These are phyloP conservation scores for Uropetala carovei DNA, from an alignment of 2,888 invertebrate genomes.

Conservation along the genomic window DNA sequence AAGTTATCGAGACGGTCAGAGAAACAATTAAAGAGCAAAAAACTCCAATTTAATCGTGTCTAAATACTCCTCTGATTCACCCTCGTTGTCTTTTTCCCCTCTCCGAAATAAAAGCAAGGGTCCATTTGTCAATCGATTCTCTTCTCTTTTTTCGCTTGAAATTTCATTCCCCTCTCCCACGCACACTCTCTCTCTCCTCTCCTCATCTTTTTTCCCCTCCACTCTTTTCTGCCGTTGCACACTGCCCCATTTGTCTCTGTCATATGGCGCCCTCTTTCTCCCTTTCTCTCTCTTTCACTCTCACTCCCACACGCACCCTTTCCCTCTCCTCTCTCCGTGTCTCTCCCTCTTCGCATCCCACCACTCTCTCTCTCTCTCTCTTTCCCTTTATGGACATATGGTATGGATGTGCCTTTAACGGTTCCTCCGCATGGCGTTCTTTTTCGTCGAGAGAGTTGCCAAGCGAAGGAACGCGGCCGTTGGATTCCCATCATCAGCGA, in stretches of 20 bases:
- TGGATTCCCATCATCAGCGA: constrained; percentile 6
- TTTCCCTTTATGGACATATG: neutral
- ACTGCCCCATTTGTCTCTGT: constrained; percentile 57
- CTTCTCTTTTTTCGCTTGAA: neutral
- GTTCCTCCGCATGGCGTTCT: neutral
- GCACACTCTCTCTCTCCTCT: constrained; percentile 7
- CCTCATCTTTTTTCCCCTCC: constrained; percentile 13
- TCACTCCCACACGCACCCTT: neutral
- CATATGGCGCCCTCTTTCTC: constrained; percentile 2
- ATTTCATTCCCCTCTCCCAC: constrained; percentile 18
- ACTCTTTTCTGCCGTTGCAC: neutral
- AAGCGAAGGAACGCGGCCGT: neutral
- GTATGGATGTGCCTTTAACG: neutral
- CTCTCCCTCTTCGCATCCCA: neutral
- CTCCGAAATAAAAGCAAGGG: neutral
- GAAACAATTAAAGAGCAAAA: neutral
- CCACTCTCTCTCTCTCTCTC: neutral
- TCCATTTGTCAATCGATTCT: constrained; percentile 55
- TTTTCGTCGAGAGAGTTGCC: neutral
- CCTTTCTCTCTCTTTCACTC: neutral
- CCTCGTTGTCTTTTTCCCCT: constrained; percentile 4
- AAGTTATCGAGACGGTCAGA: too few species aligned
- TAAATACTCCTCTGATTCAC: constrained; percentile 30
- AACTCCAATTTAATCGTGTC: neutral
- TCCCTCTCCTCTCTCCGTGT: neutral